These are phyloP conservation scores for Exocentrus adspersus DNA, from an alignment of 2,888 invertebrate species.

Conservation along the genomic window DNA sequence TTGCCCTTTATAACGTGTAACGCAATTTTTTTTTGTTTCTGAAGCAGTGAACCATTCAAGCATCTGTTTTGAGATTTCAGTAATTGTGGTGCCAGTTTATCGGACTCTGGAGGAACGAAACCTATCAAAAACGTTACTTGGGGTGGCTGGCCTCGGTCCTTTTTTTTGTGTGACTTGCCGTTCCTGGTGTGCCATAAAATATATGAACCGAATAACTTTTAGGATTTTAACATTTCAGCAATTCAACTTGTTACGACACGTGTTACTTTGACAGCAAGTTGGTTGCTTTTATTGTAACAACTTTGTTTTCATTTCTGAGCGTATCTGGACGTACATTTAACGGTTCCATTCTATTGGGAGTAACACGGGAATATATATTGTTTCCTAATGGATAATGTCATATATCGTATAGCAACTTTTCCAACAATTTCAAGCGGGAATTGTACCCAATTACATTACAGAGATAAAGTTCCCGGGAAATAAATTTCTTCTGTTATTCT, in stretches of 20 bases:
- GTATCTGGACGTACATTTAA: constrained; percentile 1
- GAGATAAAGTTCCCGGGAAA: constrained; percentile 19
- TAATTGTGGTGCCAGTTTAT: not conserved
- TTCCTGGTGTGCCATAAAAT: not conserved
- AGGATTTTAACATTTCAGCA: not conserved
- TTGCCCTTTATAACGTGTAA: too few species aligned
- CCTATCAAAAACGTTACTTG: not conserved
- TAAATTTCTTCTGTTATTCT: constrained; percentile 7
- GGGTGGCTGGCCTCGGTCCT: not conserved
- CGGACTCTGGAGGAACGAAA: not conserved
- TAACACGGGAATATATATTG: constrained; percentile 17
- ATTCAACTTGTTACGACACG: constrained; percentile 13
- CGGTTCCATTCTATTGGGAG: constrained; percentile 4
- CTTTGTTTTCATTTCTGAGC: constrained; percentile 16
- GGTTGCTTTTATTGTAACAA: not conserved
- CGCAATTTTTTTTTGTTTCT: too few species aligned
- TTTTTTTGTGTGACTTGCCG: not conserved
- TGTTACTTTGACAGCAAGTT: constrained; percentile 17
- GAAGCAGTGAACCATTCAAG: too few species aligned
- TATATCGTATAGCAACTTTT: constrained; percentile 11
- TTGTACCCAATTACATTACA: constrained; percentile 21
- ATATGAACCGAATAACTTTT: constrained; percentile 4
- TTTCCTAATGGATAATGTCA: constrained; percentile 23
- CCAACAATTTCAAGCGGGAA: constrained; percentile 1
- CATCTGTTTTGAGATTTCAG: too few species aligned